Evolutionary conservation across 1,140 invertebrate species (phyloP), one percentile per base, ranked within the genome.

Genomic region (Meloidogyne hapla): DNA sequence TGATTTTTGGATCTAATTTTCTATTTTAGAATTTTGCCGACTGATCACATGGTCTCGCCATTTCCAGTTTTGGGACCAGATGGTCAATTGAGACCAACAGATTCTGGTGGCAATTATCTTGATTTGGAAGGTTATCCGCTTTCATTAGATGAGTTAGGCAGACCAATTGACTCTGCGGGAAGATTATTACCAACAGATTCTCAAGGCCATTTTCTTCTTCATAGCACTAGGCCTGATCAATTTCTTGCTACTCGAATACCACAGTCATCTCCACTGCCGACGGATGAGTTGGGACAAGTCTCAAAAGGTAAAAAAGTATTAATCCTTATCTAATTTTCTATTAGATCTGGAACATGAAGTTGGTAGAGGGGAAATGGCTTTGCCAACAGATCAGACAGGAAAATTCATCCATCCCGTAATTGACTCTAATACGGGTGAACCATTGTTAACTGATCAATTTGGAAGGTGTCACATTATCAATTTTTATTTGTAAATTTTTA

Each of bases 371-470:
- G 48, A 73, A n/a, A 73, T 73, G 21, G 66, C 77, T 4, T 74
- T 85, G 42, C 81, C 83, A n/a, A 87, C 81, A 26, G 80, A 84
- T 76, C 67, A 61, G 23, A 66, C 77, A 56, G 84, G 84, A 21
- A 65, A 56, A 26, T 78, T 78, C 48, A 78, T 78, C 18, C 69
- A 78, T 77, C 76, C 76, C 26, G 10, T 83, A 13, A 65, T 82
- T 33, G 66, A 75, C 42, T 28, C 56, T 13, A 40, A 83, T 38
- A 73, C 40, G 25, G 81, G 81, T 13, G 5, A 70, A 18, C 72
- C 70, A 21, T 26, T 73, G 56, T 9, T 21, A 28, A 73, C 70
- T 21, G 70, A 73, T 21, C 70, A 64, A 33, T 38, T 64, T 18
- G 70, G 70, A 23, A 73, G 70, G 70, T 73, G 21, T 26, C 13